phyloP scores from a whole-genome alignment of 1,140 invertebrate species.

The Macrotrachela quadricornifera region DNA sequence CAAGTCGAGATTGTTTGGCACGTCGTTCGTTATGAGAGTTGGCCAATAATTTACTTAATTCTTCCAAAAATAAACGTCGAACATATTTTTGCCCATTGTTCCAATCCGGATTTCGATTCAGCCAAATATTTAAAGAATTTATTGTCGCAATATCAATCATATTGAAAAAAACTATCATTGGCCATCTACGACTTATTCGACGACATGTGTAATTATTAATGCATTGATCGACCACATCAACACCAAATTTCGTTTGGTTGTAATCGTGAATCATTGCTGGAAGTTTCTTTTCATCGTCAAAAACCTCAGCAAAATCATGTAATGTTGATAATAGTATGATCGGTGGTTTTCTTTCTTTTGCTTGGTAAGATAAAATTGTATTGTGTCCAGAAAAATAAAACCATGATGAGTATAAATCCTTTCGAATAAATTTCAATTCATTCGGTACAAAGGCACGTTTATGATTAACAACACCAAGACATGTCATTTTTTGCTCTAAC shows the following conservation, averaged over 20 bases:
- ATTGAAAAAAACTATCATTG: conserved; percentile 12
- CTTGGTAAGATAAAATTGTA: conserved; percentile 12
- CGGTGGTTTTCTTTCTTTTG: conserved; percentile 12
- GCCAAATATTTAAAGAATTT: background rate
- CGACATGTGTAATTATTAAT: conserved; percentile 10
- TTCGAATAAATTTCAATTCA: background rate
- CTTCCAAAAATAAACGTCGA: too few species aligned
- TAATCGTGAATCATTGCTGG: conserved; percentile 10
- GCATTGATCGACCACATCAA: conserved; percentile 11
- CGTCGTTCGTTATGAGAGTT: too few species aligned
- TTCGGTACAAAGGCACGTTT: background rate
- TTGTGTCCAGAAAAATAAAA: conserved; percentile 1
- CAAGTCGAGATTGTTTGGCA: too few species aligned
- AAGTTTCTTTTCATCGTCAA: conserved; percentile 4
- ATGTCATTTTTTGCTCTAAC: background rate
- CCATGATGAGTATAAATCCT: background rate
- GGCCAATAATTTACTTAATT: too few species aligned
- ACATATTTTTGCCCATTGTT: too few species aligned
- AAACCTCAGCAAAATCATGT: background rate
- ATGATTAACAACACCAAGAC: background rate
- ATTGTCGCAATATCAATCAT: conserved; percentile 11
- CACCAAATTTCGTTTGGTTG: conserved; percentile 10
- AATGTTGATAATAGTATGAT: conserved; percentile 8
- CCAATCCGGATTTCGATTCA: too few species aligned
- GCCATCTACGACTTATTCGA: conserved; percentile 12